Evolutionary conservation across 2,888 invertebrate species (phyloP).

Genomic region (Leucoma salicis): DNA sequence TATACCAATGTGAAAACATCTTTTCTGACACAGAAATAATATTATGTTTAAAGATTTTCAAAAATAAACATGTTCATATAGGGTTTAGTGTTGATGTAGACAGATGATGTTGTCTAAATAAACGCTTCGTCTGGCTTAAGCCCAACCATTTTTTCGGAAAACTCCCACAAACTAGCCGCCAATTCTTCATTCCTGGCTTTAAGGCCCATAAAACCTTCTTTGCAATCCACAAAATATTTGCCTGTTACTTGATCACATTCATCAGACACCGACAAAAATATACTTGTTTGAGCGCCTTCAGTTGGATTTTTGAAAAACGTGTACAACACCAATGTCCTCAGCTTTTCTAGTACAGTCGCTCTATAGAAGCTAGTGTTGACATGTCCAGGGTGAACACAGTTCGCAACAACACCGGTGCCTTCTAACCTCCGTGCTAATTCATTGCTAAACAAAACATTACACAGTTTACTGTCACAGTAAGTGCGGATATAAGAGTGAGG

Average conservation of each 20-base stretch:
- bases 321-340: conserved; percentile 83
- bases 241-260: conserved; percentile 87
- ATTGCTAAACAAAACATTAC: conserved; percentile 71
- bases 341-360: conserved; percentile 66
- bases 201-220: conserved; percentile 81
- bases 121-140: conserved; percentile 48
- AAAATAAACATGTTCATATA: no score
- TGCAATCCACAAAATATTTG: conserved; percentile 91
- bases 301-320: conserved; percentile 87
- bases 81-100: no score
- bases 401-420: conserved; percentile 85
- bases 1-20: not conserved
- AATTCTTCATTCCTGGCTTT: conserved; percentile 85
- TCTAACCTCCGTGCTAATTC: conserved; percentile 66
- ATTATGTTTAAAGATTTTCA: no score
- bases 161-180: conserved; percentile 90
- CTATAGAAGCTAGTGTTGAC: conserved; percentile 90
- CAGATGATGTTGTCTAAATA: no score
- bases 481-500: conserved; percentile 67
- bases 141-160: conserved; percentile 63
- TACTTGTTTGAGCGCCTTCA: conserved; percentile 91
- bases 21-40: no score
- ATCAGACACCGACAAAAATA: conserved; percentile 88
- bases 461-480: conserved; percentile 74
- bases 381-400: conserved; percentile 93